A percentile compares a stretch with the other conserved stretches of the same genome.
Evolutionary conservation across 2,888 invertebrate species (phyloP).

Genomic region (Caenorhabditis sulstoni): DNA sequence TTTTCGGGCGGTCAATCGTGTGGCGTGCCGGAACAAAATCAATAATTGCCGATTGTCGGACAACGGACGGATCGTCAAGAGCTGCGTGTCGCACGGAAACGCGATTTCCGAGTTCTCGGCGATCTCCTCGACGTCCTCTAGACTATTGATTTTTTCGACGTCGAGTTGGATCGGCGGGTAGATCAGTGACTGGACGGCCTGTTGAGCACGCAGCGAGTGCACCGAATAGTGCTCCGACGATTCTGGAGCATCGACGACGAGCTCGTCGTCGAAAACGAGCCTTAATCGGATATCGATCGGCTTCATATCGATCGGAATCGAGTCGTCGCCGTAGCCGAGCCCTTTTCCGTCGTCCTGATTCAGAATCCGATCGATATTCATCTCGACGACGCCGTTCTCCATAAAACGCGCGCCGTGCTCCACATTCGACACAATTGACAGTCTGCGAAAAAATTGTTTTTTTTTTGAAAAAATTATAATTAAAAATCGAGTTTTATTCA

Average conservation of each 20-base stretch:
- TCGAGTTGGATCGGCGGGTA: conserved; percentile 44
- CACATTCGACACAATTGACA: conserved; percentile 50
- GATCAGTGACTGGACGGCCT: conserved; percentile 40
- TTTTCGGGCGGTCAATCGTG: conserved; percentile 1
- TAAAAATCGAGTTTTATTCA: too few species aligned
- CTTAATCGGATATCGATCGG: conserved; percentile 69
- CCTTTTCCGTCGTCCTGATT: conserved; percentile 74
- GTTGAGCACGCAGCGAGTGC: conserved; percentile 38
- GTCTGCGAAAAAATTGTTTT: conserved; percentile 10
- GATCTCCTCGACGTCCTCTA: conserved; percentile 25
- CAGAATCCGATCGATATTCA: conserved; percentile 66
- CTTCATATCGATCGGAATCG: conserved; percentile 66
- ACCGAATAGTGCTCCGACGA: conserved; percentile 21
- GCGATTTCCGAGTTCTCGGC: conserved; percentile 22
- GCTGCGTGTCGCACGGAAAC: conserved; percentile 68
- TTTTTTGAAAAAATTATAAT: conserved; percentile 2
- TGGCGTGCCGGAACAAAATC: conserved; percentile 57
- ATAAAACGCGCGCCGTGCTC: conserved; percentile 55
- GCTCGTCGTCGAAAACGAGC: conserved; percentile 53
- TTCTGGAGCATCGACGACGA: background rate
- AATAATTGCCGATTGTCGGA: conserved; percentile 37
- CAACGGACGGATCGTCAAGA: conserved; percentile 61
- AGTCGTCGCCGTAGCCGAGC: conserved; percentile 60
- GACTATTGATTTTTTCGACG: conserved; percentile 14
- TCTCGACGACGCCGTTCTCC: conserved; percentile 43